phyloP scores from a whole-genome alignment of 2,888 invertebrate species.

The Eupelmus urozonus region DNA sequence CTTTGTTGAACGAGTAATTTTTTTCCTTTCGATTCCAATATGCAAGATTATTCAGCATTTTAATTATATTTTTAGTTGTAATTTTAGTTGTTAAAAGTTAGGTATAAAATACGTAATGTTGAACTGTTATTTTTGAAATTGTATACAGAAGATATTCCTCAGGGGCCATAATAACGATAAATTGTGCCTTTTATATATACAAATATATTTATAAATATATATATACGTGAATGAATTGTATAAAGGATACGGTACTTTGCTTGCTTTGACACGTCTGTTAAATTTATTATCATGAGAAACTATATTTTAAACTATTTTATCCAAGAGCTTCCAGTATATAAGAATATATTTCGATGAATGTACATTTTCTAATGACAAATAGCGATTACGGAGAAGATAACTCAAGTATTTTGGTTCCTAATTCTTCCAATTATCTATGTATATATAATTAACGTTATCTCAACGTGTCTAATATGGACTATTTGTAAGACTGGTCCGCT shows the following conservation, averaged over 20 bases:
- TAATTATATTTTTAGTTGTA: too few species aligned
- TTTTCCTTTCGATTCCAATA: too few species aligned
- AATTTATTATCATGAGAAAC: not conserved
- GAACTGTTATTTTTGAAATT: too few species aligned
- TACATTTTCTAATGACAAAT: not conserved
- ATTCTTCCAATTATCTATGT: not conserved
- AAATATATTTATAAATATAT: too few species aligned
- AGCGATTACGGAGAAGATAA: not conserved
- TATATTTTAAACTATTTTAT: not conserved
- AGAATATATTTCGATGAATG: conserved; percentile 12
- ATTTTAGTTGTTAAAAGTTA: too few species aligned
- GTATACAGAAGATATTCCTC: too few species aligned
- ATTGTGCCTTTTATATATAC: too few species aligned
- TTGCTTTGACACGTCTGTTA: not conserved
- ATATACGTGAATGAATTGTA: too few species aligned
- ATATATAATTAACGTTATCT: conserved; percentile 4
- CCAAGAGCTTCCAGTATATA: conserved; percentile 31
- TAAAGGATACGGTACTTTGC: not conserved
- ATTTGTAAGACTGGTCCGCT: conserved; percentile 36
- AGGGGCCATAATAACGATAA: too few species aligned
- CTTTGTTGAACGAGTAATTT: too few species aligned
- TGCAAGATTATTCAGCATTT: too few species aligned
- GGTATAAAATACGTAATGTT: too few species aligned
- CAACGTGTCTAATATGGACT: conserved; percentile 6
- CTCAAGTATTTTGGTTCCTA: conserved; percentile 39